Evolutionary conservation across 2,888 invertebrate genomes (phyloP), one percentile per base, ranked within the genome.

Genomic region (Rhagophthalmus giganteus): DNA sequence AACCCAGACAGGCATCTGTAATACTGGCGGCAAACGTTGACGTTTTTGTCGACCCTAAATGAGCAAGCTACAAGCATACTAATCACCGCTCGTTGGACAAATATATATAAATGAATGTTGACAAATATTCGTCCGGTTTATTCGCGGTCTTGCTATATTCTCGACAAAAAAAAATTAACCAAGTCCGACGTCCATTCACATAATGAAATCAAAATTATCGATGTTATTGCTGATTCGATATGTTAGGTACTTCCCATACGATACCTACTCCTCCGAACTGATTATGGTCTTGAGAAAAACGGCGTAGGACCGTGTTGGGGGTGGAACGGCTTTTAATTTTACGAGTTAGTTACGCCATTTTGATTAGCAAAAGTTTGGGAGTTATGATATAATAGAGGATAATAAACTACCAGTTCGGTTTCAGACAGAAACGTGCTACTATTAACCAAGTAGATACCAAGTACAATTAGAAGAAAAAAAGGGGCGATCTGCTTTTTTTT

Each of bases 21-120:
- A 54, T 59, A 58, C 54, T 47, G 51, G 46, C 62, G 62, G 55
- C 55, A 31, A 57, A 37, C 52, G 54, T 52, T 46, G 55, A 44
- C 49, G 57, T 62, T 62, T 62, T 62, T 60, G 59, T 46, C 49
- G 40, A 35, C 40, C 53, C 60, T 55, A 62, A 62, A 62, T 60
- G 60, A 62, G 58, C 55, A 54, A 54, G 55, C 61, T 55, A 51
- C 55, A 26, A 30, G 59, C 57, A 57, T 58, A 60, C 60, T 60
- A 60, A 60, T 57, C 53, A 52, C 45, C 44, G 39, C 37, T 47
- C 50, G 45, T 48, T 32, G 44, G 44, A 48, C 51, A 48, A 47
- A 50, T 54, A 53, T 49, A 54, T 55, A 46, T 55, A 58, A 58
- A 58, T 58, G 58, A 58, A 58, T 58, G 58, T 54, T 58, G 59